phyloP scores from a whole-genome alignment of 2,113 vertebrate species.

The Psammodynastes pulverulentus region DNA sequence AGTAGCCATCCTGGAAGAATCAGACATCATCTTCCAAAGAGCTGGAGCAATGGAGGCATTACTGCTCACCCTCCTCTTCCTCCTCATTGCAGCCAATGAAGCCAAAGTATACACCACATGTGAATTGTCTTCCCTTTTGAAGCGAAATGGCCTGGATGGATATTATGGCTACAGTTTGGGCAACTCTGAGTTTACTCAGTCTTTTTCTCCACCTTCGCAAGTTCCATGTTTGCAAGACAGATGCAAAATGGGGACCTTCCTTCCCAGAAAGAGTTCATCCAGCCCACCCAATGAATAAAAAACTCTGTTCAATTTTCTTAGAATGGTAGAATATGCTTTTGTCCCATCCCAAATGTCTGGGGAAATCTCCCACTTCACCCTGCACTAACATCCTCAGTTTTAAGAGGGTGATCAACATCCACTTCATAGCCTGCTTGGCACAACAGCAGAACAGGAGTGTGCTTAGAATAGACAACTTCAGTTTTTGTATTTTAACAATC shows the following conservation, averaged over 20 bases:
- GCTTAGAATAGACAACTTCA: neutral
- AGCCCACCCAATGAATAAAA: neutral
- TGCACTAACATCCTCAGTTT: neutral
- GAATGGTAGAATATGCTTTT: neutral
- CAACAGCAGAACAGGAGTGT: neutral
- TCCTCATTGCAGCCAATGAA: constrained; percentile 15
- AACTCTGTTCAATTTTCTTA: neutral
- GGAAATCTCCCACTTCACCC: neutral
- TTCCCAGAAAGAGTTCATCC: neutral
- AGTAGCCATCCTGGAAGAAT: neutral
- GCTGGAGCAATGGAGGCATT: constrained; percentile 21
- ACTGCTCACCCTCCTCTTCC: constrained; percentile 28
- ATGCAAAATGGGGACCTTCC: no score
- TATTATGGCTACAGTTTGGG: constrained; percentile 49
- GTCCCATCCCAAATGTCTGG: neutral
- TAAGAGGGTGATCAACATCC: neutral
- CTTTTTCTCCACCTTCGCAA: neutral
- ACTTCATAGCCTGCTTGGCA: neutral
- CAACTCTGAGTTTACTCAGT: constrained; percentile 53
- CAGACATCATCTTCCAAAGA: no score
- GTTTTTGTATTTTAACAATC: neutral
- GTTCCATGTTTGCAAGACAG: neutral
- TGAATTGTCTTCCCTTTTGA: constrained; percentile 47
- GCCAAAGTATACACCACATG: constrained; percentile 46
- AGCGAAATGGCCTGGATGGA: constrained; percentile 43